A percentile compares a stretch with the other conserved stretches of the same genome.
These are phyloP conservation scores for Spatulosminthurus flaviceps DNA, from an alignment of 2,888 invertebrate species.

Conservation along the genomic window DNA sequence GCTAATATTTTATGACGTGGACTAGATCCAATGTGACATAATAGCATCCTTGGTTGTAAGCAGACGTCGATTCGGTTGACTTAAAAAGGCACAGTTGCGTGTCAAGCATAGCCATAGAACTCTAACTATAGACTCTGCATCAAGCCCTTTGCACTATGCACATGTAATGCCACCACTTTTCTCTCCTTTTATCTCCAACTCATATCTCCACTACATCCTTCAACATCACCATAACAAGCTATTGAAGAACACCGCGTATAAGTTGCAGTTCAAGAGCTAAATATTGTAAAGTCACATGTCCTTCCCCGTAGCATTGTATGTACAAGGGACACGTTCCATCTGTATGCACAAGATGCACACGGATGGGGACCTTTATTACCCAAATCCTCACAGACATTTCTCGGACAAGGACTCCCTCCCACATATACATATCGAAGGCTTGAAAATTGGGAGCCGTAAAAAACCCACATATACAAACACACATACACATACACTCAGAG, in stretches of 20 bases:
- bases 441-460: too few relatives aligned
- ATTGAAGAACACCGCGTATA: too few relatives aligned
- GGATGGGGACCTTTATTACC: too few relatives aligned
- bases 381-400: background rate
- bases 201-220: background rate
- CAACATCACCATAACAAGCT: too few relatives aligned
- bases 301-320: too few relatives aligned
- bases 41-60: conserved; percentile 35
- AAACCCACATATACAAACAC: background rate
- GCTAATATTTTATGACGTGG: conserved; percentile 42
- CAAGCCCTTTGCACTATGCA: background rate
- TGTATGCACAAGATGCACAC: too few relatives aligned
- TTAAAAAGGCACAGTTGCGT: conserved; percentile 36
- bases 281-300: too few relatives aligned
- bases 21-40: conserved; percentile 36
- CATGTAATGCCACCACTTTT: background rate
- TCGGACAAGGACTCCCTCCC: too few relatives aligned
- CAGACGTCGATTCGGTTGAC: conserved; percentile 35
- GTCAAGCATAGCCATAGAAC: background rate
- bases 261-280: too few relatives aligned
- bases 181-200: background rate
- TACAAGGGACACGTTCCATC: too few relatives aligned
- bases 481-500: background rate
- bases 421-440: too few relatives aligned
- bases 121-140: background rate